Evolutionary conservation across 2,797 vertebrate species (phyloP).

Genomic region (Podarcis lilfordi): DNA sequence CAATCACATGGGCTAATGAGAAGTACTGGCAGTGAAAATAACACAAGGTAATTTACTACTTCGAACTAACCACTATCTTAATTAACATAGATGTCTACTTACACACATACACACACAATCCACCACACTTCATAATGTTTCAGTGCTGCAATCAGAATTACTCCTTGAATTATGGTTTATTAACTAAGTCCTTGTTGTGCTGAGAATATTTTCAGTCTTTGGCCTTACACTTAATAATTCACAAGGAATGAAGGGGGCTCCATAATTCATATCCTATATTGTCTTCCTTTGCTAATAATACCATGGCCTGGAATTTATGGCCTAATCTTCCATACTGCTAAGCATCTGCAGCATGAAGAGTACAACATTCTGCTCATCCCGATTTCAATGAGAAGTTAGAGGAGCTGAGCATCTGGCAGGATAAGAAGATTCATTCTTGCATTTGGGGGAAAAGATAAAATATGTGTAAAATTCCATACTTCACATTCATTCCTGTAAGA

Average conservation of each 20-base stretch:
- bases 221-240: conserved; percentile 73
- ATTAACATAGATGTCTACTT: conserved; percentile 37
- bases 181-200: conserved; percentile 65
- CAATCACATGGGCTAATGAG: neutral
- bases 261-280: conserved; percentile 68
- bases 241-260: conserved; percentile 62
- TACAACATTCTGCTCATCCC: neutral
- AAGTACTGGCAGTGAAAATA: neutral
- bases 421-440: neutral
- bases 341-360: conserved; percentile 59
- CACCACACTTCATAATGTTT: conserved; percentile 39
- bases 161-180: conserved; percentile 69
- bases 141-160: conserved; percentile 43
- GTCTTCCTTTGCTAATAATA: conserved; percentile 55
- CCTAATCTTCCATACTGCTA: conserved; percentile 9
- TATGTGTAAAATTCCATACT: neutral
- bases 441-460: neutral
- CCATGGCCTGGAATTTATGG: conserved; percentile 60
- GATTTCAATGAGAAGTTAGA: neutral
- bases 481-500: neutral
- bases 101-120: neutral
- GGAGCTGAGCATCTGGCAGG: neutral
- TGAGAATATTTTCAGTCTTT: conserved; percentile 63
- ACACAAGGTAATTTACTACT: conserved; percentile 9
- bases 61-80: conserved; percentile 33